These are phyloP conservation scores for Sapayoa aenigma DNA, from an alignment of 2,113 vertebrate species.

Conservation along the genomic window DNA sequence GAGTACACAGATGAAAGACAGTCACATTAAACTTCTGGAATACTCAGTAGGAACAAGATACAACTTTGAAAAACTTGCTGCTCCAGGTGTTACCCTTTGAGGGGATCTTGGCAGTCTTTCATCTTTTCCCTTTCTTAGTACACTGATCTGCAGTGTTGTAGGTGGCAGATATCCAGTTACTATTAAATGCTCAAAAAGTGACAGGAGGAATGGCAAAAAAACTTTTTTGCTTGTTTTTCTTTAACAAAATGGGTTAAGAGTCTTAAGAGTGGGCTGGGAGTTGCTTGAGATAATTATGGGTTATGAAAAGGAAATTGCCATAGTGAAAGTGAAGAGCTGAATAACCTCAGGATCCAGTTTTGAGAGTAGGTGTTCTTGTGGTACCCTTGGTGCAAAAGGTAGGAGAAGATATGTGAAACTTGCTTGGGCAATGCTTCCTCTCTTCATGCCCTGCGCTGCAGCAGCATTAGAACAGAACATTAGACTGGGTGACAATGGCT, in stretches of 20 bases:
- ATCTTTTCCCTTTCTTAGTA: not conserved
- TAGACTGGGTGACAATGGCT: not conserved
- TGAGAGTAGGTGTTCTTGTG: not conserved
- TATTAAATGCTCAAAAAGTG: not conserved
- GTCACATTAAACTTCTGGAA: not conserved
- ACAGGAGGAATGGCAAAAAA: not conserved
- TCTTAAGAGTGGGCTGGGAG: not conserved
- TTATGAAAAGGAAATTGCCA: not conserved
- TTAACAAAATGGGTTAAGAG: not conserved
- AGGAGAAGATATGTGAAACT: not conserved
- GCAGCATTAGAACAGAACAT: not conserved
- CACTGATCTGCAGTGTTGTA: not conserved
- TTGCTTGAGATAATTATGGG: not conserved
- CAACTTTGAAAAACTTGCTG: not conserved
- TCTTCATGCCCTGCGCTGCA: not conserved
- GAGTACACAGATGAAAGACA: not conserved
- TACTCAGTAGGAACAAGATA: not conserved
- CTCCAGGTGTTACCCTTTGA: not conserved
- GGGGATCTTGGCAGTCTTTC: not conserved
- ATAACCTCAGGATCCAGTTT: not conserved
- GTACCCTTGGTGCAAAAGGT: not conserved
- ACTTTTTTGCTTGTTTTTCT: fast-evolving
- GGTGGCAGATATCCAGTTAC: not conserved
- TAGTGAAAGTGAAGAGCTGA: not conserved
- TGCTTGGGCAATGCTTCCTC: not conserved